Percentiles rank a stretch among this genome's conserved stretches.
phyloP scores from a whole-genome alignment of 1,140 invertebrate species.

The Cherax quadricarinatus region DNA sequence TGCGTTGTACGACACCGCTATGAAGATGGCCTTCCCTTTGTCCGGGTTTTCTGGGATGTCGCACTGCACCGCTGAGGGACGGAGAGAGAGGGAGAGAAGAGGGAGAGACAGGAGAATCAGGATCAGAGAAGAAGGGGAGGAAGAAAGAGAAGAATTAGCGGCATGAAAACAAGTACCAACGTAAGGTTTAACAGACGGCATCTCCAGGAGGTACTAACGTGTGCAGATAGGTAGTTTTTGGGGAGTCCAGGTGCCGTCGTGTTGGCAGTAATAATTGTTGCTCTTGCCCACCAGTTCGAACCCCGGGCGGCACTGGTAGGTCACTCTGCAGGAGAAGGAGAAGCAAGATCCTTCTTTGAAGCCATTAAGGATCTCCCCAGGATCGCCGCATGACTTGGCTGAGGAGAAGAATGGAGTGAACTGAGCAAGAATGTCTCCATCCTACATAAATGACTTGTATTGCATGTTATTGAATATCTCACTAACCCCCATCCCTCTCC shows the following conservation, averaged over 20 bases:
- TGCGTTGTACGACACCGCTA: conserved; percentile 95
- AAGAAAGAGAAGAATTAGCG: background rate
- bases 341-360: conserved; percentile 94
- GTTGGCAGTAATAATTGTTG: conserved; percentile 82
- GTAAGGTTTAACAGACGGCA: background rate
- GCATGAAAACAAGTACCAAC: too few relatives aligned
- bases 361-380: conserved; percentile 92
- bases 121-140: too few relatives aligned
- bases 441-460: too few relatives aligned
- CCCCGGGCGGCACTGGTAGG: conserved; percentile 94
- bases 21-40: conserved; percentile 94
- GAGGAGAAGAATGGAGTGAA: background rate
- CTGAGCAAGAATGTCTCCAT: too few relatives aligned
- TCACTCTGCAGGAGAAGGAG: conserved; percentile 92
- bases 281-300: conserved; percentile 92
- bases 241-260: conserved; percentile 85
- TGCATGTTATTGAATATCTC: background rate
- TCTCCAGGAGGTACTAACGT: conserved; percentile 79
- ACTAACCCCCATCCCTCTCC: background rate
- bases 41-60: conserved; percentile 89
- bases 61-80: conserved; percentile 87
- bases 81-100: background rate
- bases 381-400: conserved; percentile 81
- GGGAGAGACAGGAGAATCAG: background rate
- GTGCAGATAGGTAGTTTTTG: conserved; percentile 92